Conservation (phyloP, 2,888 invertebrate genomes). For the Tricholauxania praeusta region DNA sequence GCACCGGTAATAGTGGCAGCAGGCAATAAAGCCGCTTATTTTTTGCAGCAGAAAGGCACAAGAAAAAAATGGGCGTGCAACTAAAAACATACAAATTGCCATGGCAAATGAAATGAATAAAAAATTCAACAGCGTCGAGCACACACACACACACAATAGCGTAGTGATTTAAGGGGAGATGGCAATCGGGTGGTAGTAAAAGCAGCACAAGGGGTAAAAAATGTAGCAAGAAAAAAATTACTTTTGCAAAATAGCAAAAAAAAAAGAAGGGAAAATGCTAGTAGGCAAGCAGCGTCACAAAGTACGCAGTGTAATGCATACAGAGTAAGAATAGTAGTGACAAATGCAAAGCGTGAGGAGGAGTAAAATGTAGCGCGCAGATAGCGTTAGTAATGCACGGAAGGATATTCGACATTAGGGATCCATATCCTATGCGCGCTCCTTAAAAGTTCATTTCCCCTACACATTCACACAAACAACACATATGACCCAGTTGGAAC, state of each 20-base stretch:
- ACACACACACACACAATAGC: background rate
- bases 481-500: too few species aligned
- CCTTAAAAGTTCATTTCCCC: too few species aligned
- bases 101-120: constrained; percentile 38
- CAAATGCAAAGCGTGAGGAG: background rate
- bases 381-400: background rate
- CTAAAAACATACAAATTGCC: constrained; percentile 38
- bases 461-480: too few species aligned
- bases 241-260: background rate
- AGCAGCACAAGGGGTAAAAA: too few species aligned
- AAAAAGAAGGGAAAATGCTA: background rate
- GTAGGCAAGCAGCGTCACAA: background rate
- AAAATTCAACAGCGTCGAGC: constrained; percentile 32
- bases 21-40: constrained; percentile 10
- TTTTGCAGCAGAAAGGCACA: background rate
- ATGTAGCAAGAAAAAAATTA: too few species aligned
- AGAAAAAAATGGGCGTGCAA: constrained; percentile 25
- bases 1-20: too few species aligned
- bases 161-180: background rate
- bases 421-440: constrained; percentile 16
- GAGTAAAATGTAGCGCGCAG: background rate
- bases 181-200: background rate
- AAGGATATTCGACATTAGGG: constrained; percentile 26
- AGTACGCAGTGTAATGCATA: background rate
- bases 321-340: background rate